A percentile compares a stretch with the other conserved stretches of the same genome.
Conservation (phyloP, 2,888 invertebrate species). For the Acanthosoma haemorrhoidale region DNA sequence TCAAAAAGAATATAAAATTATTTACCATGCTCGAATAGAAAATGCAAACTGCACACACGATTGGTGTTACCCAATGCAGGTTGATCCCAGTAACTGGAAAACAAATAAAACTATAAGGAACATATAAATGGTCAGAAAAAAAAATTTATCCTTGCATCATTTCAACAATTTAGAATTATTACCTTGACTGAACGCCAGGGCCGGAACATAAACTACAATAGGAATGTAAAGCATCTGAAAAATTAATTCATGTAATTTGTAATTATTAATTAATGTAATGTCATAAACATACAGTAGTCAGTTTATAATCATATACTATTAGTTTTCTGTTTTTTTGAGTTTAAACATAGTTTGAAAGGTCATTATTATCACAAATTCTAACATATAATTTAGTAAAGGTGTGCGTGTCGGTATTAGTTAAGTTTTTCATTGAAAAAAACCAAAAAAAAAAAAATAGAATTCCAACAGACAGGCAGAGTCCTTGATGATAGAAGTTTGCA, state of each 20-base stretch:
- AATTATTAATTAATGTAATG: not conserved
- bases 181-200: constrained; percentile 79
- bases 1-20: constrained; percentile 38
- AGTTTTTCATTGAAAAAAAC: too few relatives aligned
- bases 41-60: constrained; percentile 81
- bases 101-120: not conserved
- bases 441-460: too few relatives aligned
- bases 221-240: constrained; percentile 63
- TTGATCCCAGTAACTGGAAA: constrained; percentile 73
- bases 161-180: constrained; percentile 40
- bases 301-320: too few relatives aligned
- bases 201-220: constrained; percentile 82
- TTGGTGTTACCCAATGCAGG: constrained; percentile 69
- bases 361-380: too few relatives aligned
- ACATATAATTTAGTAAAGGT: too few relatives aligned
- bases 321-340: too few relatives aligned
- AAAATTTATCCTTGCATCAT: too few relatives aligned
- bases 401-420: too few relatives aligned
- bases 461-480: too few relatives aligned
- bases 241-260: not conserved
- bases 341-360: too few relatives aligned
- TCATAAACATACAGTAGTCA: too few relatives aligned
- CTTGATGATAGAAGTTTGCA: too few relatives aligned
- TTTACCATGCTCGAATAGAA: constrained; percentile 86
- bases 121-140: not conserved